Evolutionary conservation across 2,797 vertebrate species (phyloP).

Genomic region (Anabacerthia variegaticeps): DNA sequence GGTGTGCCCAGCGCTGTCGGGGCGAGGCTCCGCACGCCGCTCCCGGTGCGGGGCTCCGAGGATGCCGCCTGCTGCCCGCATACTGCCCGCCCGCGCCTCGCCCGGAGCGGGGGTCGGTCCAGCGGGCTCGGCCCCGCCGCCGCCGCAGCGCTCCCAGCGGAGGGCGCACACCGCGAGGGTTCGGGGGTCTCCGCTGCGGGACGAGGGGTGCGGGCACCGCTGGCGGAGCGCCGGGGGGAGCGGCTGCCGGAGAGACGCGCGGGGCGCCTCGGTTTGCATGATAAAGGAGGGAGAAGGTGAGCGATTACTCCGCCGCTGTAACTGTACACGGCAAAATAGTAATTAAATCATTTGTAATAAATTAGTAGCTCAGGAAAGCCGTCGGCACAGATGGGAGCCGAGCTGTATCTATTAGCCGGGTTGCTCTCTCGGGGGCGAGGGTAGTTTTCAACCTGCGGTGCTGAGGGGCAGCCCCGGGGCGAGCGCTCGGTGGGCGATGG

Average conservation of each 20-base stretch:
- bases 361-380: constrained; percentile 64
- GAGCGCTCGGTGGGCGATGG: not conserved
- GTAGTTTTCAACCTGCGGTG: not conserved
- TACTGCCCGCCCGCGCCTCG: not conserved
- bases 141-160: not conserved
- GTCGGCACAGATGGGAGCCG: not conserved
- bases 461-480: not conserved
- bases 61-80: not conserved
- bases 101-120: not conserved
- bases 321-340: constrained; percentile 59
- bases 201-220: not conserved
- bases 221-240: not conserved
- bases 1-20: not conserved
- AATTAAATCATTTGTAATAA: constrained; percentile 73
- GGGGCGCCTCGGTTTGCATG: not conserved
- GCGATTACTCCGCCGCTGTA: constrained; percentile 30
- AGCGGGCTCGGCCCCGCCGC: not conserved
- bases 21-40: not conserved
- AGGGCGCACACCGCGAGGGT: not conserved
- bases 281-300: constrained; percentile 15
- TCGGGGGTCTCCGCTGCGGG: not conserved
- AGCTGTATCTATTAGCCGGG: not conserved
- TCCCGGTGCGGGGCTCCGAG: not conserved
- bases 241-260: not conserved
- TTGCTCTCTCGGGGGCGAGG: not conserved